phyloP scores from a whole-genome alignment of 1,140 invertebrate species.

The Bombyx mori region DNA sequence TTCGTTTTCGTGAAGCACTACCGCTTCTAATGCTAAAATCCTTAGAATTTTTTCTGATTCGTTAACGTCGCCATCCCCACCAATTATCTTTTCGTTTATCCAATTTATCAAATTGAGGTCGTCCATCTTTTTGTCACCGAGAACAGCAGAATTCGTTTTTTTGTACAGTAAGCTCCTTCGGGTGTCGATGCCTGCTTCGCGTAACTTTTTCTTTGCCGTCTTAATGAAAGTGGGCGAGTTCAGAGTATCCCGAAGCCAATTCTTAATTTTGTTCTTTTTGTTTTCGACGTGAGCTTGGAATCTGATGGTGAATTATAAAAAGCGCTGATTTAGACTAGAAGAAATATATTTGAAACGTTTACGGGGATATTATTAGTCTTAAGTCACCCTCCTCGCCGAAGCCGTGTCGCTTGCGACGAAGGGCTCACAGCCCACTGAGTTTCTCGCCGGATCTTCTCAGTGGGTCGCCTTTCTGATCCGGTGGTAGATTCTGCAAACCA shows the following conservation, averaged over 20 bases:
- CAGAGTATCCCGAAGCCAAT: slow-evolving; percentile 48
- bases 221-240: slow-evolving; percentile 46
- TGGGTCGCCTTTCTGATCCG: too few relatives aligned
- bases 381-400: too few relatives aligned
- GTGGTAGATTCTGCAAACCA: too few relatives aligned
- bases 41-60: slow-evolving; percentile 41
- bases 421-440: too few relatives aligned
- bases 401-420: too few relatives aligned
- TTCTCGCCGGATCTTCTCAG: too few relatives aligned
- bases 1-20: slow-evolving; percentile 27
- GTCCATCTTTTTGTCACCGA: slow-evolving; percentile 40
- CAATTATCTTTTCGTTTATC: slow-evolving; percentile 26
- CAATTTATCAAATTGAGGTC: slow-evolving; percentile 36
- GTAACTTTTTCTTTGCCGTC: slow-evolving; percentile 48
- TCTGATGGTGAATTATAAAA: slow-evolving; percentile 19
- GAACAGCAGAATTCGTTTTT: slow-evolving; percentile 27
- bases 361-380: too few relatives aligned
- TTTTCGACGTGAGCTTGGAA: slow-evolving; percentile 54
- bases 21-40: slow-evolving; percentile 38
- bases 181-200: slow-evolving; percentile 34
- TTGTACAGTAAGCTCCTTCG: slow-evolving; percentile 18
- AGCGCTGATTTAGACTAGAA: too few relatives aligned
- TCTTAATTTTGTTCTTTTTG: slow-evolving; percentile 60
- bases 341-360: too few relatives aligned
- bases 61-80: slow-evolving; percentile 25